Conservation (phyloP, 1,140 invertebrate genomes). For the Halotydeus destructor region DNA sequence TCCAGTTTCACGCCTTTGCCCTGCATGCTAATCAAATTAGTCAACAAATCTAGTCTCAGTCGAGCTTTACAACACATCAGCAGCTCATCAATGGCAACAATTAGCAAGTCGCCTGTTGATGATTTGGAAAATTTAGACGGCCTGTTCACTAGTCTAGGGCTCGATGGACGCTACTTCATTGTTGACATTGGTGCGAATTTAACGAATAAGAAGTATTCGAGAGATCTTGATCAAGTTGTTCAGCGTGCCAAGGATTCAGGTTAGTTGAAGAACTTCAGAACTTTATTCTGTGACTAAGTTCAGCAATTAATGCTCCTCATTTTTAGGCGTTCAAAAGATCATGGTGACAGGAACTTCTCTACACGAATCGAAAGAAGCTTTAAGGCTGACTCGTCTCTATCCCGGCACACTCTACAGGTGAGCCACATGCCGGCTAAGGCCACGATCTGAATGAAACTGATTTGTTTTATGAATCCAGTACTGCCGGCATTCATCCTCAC, state of each 20-base stretch:
- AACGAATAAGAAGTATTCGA: constrained; percentile 77
- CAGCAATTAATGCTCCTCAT: constrained; percentile 8
- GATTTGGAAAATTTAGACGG: too few species aligned
- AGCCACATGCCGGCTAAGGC: too few species aligned
- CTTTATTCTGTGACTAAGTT: background rate
- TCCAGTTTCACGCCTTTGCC: too few species aligned
- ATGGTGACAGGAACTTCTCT: constrained; percentile 79
- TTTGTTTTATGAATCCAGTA: too few species aligned
- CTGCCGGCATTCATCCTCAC: constrained; percentile 67
- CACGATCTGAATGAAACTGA: too few species aligned
- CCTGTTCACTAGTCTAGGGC: background rate
- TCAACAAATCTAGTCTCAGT: too few species aligned
- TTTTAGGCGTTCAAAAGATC: constrained; percentile 69
- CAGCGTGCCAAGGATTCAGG: constrained; percentile 76
- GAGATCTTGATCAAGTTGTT: constrained; percentile 76
- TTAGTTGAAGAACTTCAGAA: constrained; percentile 22
- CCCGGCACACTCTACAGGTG: constrained; percentile 40
- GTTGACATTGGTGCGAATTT: constrained; percentile 84
- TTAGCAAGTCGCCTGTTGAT: too few species aligned
- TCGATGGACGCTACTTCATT: constrained; percentile 41
- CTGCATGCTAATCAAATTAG: too few species aligned
- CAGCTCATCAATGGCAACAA: too few species aligned
- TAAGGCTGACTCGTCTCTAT: constrained; percentile 36
- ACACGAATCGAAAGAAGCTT: constrained; percentile 65
- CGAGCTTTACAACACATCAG: too few species aligned